phyloP scores from a whole-genome alignment of 2,797 vertebrate genomes.

The Crenuchus spilurus region DNA sequence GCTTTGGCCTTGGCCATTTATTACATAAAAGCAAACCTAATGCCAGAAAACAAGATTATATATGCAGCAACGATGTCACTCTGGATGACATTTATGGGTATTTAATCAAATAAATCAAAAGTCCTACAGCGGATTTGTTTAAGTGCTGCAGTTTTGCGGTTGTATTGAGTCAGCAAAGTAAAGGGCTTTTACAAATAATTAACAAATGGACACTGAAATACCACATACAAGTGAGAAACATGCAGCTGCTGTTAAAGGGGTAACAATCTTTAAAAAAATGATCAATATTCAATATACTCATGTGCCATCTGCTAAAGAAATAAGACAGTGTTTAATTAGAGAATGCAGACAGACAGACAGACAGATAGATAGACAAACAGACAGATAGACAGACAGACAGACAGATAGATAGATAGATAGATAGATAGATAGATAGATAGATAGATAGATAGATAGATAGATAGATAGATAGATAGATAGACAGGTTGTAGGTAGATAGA shows the following conservation, averaged over 20 bases:
- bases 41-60: neutral
- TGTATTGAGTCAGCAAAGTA: neutral
- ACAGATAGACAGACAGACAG: no score
- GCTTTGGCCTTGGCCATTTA: conserved; percentile 12
- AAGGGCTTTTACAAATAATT: conserved; percentile 14
- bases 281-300: no score
- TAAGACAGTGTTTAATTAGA: no score
- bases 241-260: neutral
- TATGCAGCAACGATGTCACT: neutral
- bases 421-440: no score
- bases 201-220: conserved; percentile 3
- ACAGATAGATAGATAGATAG: no score
- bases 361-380: no score
- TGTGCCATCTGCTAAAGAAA: no score
- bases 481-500: no score
- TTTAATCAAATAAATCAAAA: neutral
- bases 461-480: no score
- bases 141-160: neutral
- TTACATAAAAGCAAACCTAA: neutral
- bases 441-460: no score
- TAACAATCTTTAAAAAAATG: no score
- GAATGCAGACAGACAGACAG: no score
- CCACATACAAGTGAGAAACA: neutral
- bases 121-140: neutral
- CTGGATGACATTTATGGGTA: neutral